A percentile compares a stretch with the other conserved stretches of the same genome.
phyloP scores from a whole-genome alignment of 2,888 invertebrate genomes.

The Drosophila multiciliata region DNA sequence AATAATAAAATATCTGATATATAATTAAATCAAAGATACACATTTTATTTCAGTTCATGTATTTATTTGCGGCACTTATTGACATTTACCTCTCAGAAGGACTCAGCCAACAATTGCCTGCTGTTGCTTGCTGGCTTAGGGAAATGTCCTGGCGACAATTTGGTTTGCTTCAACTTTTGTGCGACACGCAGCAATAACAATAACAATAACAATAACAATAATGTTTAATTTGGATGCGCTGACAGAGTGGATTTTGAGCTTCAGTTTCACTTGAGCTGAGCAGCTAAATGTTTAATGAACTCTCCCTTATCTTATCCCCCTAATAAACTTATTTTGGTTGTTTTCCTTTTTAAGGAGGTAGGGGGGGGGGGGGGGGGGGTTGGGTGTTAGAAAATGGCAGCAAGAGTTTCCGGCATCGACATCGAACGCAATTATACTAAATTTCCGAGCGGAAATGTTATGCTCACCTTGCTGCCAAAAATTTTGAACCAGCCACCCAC shows the following conservation, averaged over 20 bases:
- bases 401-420: conserved; percentile 70
- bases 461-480: conserved; percentile 48
- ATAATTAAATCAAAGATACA: background rate
- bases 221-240: conserved; percentile 48
- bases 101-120: background rate
- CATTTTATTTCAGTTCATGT: background rate
- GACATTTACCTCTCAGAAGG: background rate
- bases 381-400: conserved; percentile 24
- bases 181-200: conserved; percentile 32
- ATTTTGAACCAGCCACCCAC: conserved; percentile 23
- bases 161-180: conserved; percentile 14
- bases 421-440: conserved; percentile 72
- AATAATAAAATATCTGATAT: background rate
- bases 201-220: conserved; percentile 32
- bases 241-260: conserved; percentile 12
- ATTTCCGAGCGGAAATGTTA: conserved; percentile 72
- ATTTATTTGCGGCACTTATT: background rate
- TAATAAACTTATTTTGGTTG: conserved; percentile 15
- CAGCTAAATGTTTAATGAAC: conserved; percentile 49
- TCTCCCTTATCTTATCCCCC: background rate
- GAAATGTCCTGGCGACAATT: conserved; percentile 13
- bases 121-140: background rate
- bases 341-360: background rate
- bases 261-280: conserved; percentile 2
- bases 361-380: fast-evolving